Evolutionary conservation across 2,113 vertebrate genomes (phyloP).

Genomic region (Paedocypris sp.): DNA sequence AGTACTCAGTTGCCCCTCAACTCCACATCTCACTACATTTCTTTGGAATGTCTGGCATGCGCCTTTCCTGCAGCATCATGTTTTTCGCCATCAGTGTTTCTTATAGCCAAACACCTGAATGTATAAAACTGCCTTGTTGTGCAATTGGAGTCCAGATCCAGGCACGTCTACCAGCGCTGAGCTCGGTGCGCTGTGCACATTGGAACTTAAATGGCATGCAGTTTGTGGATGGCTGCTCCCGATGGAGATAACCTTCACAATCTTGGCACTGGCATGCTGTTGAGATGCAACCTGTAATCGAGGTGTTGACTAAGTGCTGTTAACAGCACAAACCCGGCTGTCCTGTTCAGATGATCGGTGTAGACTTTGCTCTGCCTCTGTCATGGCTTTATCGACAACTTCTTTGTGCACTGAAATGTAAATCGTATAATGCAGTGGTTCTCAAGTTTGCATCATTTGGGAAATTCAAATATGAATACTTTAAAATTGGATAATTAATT

Average conservation of each 20-base stretch:
- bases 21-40: conserved; percentile 28
- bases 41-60: conserved; percentile 53
- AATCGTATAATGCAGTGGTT: no score
- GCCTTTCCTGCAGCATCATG: conserved; percentile 49
- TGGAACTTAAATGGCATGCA: conserved; percentile 41
- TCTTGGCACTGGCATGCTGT: conserved; percentile 41
- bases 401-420: no score
- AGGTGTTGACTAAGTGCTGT: not conserved
- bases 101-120: conserved; percentile 7
- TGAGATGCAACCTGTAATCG: conserved; percentile 34
- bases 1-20: conserved; percentile 21
- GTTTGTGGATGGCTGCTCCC: conserved; percentile 48
- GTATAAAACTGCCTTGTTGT: conserved; percentile 41
- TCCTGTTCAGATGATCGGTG: no score
- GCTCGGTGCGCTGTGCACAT: conserved; percentile 19
- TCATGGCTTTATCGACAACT: no score
- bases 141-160: conserved; percentile 44
- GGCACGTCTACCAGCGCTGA: conserved; percentile 44
- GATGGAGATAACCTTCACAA: conserved; percentile 48
- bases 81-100: conserved; percentile 52
- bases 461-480: no score
- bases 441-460: no score
- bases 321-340: conserved; percentile 12
- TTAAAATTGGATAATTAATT: no score
- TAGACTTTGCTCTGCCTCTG: no score